Conservation (phyloP, 2,797 vertebrate genomes). For the Cyprinella venusta region DNA sequence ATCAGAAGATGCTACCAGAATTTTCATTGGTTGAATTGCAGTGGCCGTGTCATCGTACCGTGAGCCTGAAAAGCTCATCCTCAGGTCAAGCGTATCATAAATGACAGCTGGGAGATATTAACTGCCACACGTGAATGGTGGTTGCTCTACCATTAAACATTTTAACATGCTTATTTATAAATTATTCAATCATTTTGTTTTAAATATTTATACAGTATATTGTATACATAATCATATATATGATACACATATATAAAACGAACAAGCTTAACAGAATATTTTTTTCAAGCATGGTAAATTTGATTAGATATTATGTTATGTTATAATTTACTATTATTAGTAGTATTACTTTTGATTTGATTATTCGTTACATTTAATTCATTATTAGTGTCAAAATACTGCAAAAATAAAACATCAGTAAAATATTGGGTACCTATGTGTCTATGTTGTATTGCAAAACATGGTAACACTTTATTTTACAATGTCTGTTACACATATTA, state of each 20-base stretch:
- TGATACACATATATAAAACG: background rate
- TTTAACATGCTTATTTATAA: background rate
- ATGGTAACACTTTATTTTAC: background rate
- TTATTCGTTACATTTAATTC: too few species aligned
- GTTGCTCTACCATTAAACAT: background rate
- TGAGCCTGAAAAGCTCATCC: slow-evolving; percentile 5
- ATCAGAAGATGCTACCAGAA: background rate
- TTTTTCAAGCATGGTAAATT: background rate
- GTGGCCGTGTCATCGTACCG: background rate
- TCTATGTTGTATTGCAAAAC: background rate
- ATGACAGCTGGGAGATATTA: background rate
- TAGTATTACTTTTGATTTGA: background rate
- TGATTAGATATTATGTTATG: background rate
- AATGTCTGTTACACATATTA: background rate
- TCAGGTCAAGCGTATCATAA: slow-evolving; percentile 9
- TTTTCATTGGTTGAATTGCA: slow-evolving; percentile 2
- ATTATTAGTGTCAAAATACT: background rate
- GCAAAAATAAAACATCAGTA: background rate
- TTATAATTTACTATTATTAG: background rate
- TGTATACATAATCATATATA: too few species aligned
- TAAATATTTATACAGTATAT: background rate
- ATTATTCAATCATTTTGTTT: background rate
- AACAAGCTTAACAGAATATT: background rate
- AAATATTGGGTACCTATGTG: background rate
- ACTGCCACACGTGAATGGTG: slow-evolving; percentile 3